Percentiles rank a stretch among this genome's conserved stretches.
Evolutionary conservation across 2,888 invertebrate genomes (phyloP).

Genomic region (Hoplodrina blanda): DNA sequence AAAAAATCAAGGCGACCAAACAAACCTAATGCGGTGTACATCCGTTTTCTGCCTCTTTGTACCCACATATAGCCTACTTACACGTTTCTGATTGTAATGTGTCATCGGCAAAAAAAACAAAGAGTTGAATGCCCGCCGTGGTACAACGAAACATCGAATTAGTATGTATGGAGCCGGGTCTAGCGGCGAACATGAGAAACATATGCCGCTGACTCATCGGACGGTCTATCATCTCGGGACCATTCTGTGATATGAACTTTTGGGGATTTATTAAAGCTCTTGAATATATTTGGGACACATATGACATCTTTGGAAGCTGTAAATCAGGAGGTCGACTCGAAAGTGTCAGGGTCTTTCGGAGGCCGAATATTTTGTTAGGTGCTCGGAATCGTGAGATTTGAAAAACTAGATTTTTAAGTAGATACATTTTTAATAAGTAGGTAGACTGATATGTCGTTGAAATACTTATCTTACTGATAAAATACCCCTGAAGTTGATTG

Average conservation of each 20-base stretch:
- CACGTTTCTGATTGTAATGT: slow-evolving; percentile 65
- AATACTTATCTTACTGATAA: too few species aligned
- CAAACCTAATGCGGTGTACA: slow-evolving; percentile 46
- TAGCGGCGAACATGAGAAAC: slow-evolving; percentile 72
- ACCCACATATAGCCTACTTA: slow-evolving; percentile 56
- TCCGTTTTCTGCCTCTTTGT: slow-evolving; percentile 56
- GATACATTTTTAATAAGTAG: too few species aligned
- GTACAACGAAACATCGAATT: slow-evolving; percentile 70
- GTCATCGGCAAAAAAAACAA: slow-evolving; percentile 72
- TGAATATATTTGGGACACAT: slow-evolving; percentile 32
- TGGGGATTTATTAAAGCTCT: slow-evolving; percentile 19
- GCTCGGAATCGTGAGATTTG: neutral
- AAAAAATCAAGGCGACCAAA: slow-evolving; percentile 37
- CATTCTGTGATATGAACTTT: slow-evolving; percentile 37
- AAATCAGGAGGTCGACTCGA: neutral
- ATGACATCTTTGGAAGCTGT: neutral
- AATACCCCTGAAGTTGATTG: too few species aligned
- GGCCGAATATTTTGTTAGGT: neutral
- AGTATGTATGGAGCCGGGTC: slow-evolving; percentile 72
- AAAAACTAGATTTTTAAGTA: neutral
- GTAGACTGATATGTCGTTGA: neutral
- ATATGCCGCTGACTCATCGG: slow-evolving; percentile 73
- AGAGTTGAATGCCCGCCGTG: slow-evolving; percentile 70
- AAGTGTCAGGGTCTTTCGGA: neutral
- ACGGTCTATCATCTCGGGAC: slow-evolving; percentile 50